Base-by-base conservation (phyloP, 1,140 invertebrate species). In the Bombus turneri region DNA sequence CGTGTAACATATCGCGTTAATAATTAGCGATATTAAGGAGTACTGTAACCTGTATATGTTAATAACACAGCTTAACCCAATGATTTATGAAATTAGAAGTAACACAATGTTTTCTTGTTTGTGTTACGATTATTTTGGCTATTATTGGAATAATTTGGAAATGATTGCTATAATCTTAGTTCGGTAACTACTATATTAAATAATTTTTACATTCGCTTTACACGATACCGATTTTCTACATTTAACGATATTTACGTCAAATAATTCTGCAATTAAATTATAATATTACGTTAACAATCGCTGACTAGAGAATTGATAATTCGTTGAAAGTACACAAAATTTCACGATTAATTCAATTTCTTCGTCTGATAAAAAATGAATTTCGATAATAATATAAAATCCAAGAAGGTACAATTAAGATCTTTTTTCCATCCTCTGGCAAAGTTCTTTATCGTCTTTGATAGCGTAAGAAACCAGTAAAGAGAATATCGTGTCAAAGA, bases 31-130 rank as follows among this genome's bases (percentile, higher is more conserved):
- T 18, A 43, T 73, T 34, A 62, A 87, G 77, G 43, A 62, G 73
- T 78, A 80, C 18, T 43, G 43, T 25, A 68, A 59, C 18, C 47
- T 53, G 79, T n/a, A 47, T 28, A 34, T 82, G 62, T 76, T 73
- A 59, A 72, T 78, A 78, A 87, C 86, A n/a, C 10, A 25, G 1
- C 9, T 31, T 25, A 5, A 12, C 34, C 13, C 15, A 25, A 5
- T 39, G 68, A 39, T 39, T 25, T 25, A 22, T 39, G 34, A 39
- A 69, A 39, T 69, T 69, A 39, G 0, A 68, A 37, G 22, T 5
- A 22, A 39, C 34, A 12, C 34, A 1, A 6, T 25, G 31, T 1
- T 15, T 31, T 18, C 31, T 68, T 22, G 0, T 8, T 2, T 8
- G 1, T 2, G 2, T 66, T 22, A 22, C 47, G 47, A 53, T 53